Evolutionary conservation across 1,140 invertebrate genomes (phyloP).

Genomic region (Aleiodes sp.): DNA sequence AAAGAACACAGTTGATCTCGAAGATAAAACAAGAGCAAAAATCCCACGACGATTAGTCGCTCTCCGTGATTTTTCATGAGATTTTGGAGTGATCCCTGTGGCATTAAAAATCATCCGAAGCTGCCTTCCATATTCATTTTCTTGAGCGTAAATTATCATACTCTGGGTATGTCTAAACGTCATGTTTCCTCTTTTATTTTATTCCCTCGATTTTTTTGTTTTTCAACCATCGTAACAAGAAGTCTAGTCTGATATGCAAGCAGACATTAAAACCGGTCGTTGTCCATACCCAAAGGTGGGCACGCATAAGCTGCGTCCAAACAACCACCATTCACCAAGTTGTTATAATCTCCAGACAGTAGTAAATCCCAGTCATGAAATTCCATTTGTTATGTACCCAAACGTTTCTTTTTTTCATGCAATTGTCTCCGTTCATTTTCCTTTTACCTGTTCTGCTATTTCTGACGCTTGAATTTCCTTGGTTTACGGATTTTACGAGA

Average conservation of each 20-base stretch:
- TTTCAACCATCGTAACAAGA: background rate
- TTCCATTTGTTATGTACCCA: conserved; percentile 3
- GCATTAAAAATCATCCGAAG: conserved; percentile 7
- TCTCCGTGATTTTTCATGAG: background rate
- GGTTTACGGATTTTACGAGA: background rate
- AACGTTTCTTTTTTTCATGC: background rate
- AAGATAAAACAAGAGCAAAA: background rate
- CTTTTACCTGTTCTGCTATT: background rate
- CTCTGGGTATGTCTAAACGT: background rate
- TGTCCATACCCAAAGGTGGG: conserved; percentile 44
- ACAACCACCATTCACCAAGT: conserved; percentile 48
- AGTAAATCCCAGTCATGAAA: conserved; percentile 11
- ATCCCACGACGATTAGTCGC: background rate
- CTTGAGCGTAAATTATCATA: conserved; percentile 3
- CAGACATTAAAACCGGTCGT: conserved; percentile 47
- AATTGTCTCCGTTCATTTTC: background rate
- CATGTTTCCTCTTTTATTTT: background rate
- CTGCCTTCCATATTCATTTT: conserved; percentile 5
- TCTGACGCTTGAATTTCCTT: background rate
- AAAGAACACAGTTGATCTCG: background rate
- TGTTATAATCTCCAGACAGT: conserved; percentile 21
- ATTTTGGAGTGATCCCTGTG: conserved; percentile 16
- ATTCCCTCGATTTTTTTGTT: background rate
- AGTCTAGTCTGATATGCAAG: conserved; percentile 48
- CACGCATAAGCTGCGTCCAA: conserved; percentile 50